Percentiles rank a stretch among this genome's conserved stretches.
These are phyloP conservation scores for Drosophila austrosaltans DNA, from an alignment of 2,888 invertebrate genomes.

Conservation along the genomic window DNA sequence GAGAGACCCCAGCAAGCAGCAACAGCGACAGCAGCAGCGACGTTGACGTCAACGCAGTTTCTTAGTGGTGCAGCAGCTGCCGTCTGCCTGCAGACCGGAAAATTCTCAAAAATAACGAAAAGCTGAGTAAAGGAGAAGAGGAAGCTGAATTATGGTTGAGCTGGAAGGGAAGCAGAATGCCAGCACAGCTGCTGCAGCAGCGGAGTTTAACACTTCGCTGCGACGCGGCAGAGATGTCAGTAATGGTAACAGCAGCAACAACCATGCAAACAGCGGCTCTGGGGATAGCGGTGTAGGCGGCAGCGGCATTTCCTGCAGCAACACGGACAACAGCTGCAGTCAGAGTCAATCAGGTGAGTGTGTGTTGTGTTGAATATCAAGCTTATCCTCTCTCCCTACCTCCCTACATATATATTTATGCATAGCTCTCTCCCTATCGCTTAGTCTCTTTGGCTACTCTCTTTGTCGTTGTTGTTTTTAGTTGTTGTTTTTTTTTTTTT, in stretches of 20 bases:
- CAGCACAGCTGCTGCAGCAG: conserved; percentile 53
- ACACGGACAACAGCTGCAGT: conserved; percentile 78
- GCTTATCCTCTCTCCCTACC: conserved; percentile 23
- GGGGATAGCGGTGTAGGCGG: conserved; percentile 71
- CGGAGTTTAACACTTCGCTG: conserved; percentile 29
- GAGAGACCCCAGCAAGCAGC: conserved; percentile 52
- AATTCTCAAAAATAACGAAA: conserved; percentile 41
- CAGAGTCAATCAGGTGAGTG: conserved; percentile 78
- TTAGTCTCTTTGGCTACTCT: conserved; percentile 25
- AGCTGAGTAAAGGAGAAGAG: conserved; percentile 23
- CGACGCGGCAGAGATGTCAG: conserved; percentile 36
- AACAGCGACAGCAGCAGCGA: conserved; percentile 38
- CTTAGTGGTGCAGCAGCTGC: conserved; percentile 62
- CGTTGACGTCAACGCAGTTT: conserved; percentile 61
- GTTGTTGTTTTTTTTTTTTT: background rate
- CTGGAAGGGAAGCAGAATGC: conserved; percentile 85
- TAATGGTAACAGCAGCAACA: conserved; percentile 35
- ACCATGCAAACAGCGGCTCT: conserved; percentile 65
- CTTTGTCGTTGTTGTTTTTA: background rate
- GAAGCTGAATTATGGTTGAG: conserved; percentile 85
- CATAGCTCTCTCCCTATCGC: conserved; percentile 11
- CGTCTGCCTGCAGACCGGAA: conserved; percentile 47
- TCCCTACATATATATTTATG: too few relatives aligned
- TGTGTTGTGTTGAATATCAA: conserved; percentile 30
- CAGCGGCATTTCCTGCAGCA: conserved; percentile 69